A percentile compares a stretch with the other conserved stretches of the same genome.
Conservation (phyloP, 2,888 invertebrate species). For the Thysanoteuthis rhombus region DNA sequence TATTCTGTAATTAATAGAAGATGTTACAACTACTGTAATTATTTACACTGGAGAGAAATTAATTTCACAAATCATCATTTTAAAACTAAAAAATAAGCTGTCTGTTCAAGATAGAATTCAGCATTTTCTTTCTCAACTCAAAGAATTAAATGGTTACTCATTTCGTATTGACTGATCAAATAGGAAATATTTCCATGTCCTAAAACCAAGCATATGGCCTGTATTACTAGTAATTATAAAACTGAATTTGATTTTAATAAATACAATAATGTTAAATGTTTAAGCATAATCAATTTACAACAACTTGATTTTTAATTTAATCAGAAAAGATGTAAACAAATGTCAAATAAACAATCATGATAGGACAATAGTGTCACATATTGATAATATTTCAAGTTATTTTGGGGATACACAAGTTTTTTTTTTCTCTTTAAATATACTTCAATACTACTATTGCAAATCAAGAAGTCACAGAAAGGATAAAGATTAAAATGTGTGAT, state of each 20-base stretch:
- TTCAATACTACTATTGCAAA: too few species aligned
- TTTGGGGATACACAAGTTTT: too few species aligned
- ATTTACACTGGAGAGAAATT: too few species aligned
- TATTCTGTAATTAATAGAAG: too few species aligned
- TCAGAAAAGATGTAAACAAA: neutral
- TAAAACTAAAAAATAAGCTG: neutral
- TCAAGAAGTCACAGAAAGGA: too few species aligned
- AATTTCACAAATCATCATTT: neutral
- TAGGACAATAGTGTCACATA: too few species aligned
- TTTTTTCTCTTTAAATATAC: too few species aligned
- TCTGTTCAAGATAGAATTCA: neutral
- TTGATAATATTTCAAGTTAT: too few species aligned
- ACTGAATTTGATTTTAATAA: neutral
- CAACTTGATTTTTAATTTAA: neutral
- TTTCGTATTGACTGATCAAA: neutral
- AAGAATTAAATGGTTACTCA: neutral
- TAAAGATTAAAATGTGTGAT: too few species aligned
- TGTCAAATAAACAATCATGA: too few species aligned
- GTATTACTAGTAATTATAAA: neutral
- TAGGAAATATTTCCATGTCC: neutral
- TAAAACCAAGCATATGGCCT: neutral
- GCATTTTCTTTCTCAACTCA: neutral
- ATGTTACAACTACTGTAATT: neutral
- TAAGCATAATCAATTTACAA: neutral
- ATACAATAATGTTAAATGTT: neutral